Conservation (phyloP, 2,888 invertebrate species). For the Artemia sinica region DNA sequence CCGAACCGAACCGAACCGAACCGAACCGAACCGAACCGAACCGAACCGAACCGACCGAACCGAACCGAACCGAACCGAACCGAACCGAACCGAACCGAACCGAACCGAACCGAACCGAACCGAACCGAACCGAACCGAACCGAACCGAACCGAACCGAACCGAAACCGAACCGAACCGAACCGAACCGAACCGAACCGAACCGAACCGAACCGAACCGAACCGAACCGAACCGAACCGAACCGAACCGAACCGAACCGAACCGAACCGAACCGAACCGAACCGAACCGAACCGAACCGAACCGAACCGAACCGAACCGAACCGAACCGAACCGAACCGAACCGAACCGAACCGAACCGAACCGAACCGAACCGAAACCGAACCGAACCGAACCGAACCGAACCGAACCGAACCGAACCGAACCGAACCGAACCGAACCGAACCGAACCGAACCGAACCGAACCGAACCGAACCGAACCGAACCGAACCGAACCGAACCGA, state of each 20-base stretch:
- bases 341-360: conserved; percentile 22
- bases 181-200: conserved; percentile 23
- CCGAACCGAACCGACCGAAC: conserved; percentile 22
- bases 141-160: too few species aligned
- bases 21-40: conserved; percentile 22
- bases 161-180: conserved; percentile 22
- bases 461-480: conserved; percentile 23
- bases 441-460: conserved; percentile 22
- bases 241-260: conserved; percentile 22
- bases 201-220: conserved; percentile 21
- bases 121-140: conserved; percentile 21
- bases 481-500: conserved; percentile 23
- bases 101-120: conserved; percentile 6
- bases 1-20: conserved; percentile 18
- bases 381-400: conserved; percentile 22
- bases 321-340: conserved; percentile 23
- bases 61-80: conserved; percentile 23
- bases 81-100: conserved; percentile 23
- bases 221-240: conserved; percentile 19
- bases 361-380: conserved; percentile 22
- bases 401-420: conserved; percentile 19
- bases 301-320: conserved; percentile 23
- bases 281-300: conserved; percentile 22
- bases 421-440: conserved; percentile 22
- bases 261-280: conserved; percentile 23